Evolutionary conservation across 92 coral and sea anemone species (phyloP), one percentile per base, ranked within the genome.

Genomic region (Metridium senile): DNA sequence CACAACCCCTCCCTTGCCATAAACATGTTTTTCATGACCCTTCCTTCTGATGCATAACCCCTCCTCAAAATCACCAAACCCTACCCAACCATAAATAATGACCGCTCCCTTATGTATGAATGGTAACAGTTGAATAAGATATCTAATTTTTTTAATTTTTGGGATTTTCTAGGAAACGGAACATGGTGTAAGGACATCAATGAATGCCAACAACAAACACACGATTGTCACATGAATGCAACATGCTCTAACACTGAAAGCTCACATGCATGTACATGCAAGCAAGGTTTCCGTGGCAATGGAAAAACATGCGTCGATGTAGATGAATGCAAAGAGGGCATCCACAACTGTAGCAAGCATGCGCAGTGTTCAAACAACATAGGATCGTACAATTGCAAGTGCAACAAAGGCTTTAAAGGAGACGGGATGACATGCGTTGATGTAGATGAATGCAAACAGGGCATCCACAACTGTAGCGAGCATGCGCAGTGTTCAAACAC

Each of bases 111-210:
- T n/a, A n/a, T 39, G 49, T 39, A 4, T 39, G 49, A 39, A 4
- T 4, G 6, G 13, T 4, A 39, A 39, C 6, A 39, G 49, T n/a
- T n/a, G n/a, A n/a, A n/a, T n/a, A n/a, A n/a, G n/a, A n/a, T n/a
- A n/a, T n/a, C n/a, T n/a, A n/a, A n/a, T n/a, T n/a, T n/a, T n/a
- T n/a, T n/a, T n/a, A 68, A 57, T 68, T 74, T 34, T 19, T n/a
- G n/a, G n/a, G n/a, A n/a, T n/a, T n/a, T n/a, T n/a, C n/a, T 20
- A 61, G 80, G 80, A 18, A 63, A 75, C 46, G 80, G 80, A 7
- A 51, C 53, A 23, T 18, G 18, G 52, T 75, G 80, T 1, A 17
- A 31, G 1, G 80, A 75, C 39, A 34, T 75, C 13, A 25, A 75
- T 26, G 80, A 75, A 29, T 75, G 80, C 17, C 26, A 19, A 22